phyloP scores from a whole-genome alignment of 2,888 invertebrate species.

The Cerceris rybyensis region DNA sequence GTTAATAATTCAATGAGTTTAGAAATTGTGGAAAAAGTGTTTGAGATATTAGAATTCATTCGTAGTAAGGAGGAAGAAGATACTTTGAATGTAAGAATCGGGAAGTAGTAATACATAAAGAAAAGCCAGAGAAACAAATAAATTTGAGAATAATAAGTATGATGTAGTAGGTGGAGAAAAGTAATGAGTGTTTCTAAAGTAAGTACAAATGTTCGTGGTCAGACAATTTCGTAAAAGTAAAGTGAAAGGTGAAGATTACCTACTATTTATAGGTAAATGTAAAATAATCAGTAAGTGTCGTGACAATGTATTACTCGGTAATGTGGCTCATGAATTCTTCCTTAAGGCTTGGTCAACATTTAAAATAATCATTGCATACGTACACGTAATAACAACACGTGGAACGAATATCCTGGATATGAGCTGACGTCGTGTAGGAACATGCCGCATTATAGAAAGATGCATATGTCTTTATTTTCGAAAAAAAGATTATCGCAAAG shows the following conservation, averaged over 20 bases:
- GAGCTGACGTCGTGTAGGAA: constrained; percentile 24
- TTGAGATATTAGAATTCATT: not conserved
- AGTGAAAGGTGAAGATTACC: not conserved
- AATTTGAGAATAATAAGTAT: too few species aligned
- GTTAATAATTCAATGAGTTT: not conserved
- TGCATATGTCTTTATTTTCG: not conserved
- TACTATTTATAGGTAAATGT: not conserved
- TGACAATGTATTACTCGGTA: not conserved
- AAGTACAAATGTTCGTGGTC: too few species aligned
- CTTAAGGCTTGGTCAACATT: not conserved
- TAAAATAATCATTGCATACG: constrained; percentile 54
- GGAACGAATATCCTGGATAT: constrained; percentile 40
- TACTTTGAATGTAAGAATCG: too few species aligned
- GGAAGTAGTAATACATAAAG: too few species aligned
- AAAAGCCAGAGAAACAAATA: too few species aligned
- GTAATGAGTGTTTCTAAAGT: too few species aligned
- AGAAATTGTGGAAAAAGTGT: constrained; percentile 1
- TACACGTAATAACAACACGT: constrained; percentile 44
- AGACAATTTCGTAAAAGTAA: too few species aligned
- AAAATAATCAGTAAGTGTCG: not conserved
- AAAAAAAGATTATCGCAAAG: constrained; percentile 9
- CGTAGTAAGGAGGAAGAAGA: too few species aligned
- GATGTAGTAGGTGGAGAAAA: too few species aligned
- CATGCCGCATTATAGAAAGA: constrained; percentile 17
- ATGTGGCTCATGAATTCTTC: not conserved